Conservation (phyloP, 2,797 vertebrate species). For the Anas flavirostris region DNA sequence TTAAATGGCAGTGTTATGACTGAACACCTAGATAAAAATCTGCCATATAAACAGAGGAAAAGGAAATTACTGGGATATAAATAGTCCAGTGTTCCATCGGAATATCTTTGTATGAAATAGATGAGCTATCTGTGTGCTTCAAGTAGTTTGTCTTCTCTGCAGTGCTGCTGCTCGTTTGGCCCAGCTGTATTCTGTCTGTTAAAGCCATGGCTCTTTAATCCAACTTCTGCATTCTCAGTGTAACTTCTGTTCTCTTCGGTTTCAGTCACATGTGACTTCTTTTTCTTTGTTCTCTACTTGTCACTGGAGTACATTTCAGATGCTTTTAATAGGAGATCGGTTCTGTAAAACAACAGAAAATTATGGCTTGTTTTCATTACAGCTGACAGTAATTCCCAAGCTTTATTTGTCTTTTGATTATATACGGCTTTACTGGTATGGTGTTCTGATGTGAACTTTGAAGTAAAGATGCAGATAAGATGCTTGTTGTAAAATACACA, state of each 20-base stretch:
- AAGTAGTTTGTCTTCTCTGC: constrained; percentile 22
- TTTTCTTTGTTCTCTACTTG: constrained; percentile 33
- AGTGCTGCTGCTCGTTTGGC: constrained; percentile 8
- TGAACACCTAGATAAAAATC: constrained; percentile 3
- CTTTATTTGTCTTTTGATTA: not conserved
- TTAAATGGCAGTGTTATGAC: constrained; percentile 24
- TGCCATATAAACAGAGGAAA: constrained; percentile 22
- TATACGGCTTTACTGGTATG: not conserved
- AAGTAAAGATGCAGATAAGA: not conserved
- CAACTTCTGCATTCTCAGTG: constrained; percentile 14
- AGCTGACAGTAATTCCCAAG: not conserved
- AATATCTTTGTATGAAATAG: constrained; percentile 5
- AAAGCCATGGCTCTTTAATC: constrained; percentile 16
- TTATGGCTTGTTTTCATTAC: not conserved
- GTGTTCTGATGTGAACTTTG: not conserved
- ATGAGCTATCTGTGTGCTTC: not conserved
- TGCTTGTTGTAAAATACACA: not conserved
- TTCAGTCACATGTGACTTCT: constrained; percentile 24
- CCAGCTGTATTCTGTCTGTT: constrained; percentile 10
- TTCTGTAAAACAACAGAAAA: constrained; percentile 9
- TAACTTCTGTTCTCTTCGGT: constrained; percentile 33
- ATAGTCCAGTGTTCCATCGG: constrained; percentile 12
- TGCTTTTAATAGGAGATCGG: not conserved
- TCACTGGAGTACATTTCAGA: constrained; percentile 45
- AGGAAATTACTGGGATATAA: not conserved